Evolutionary conservation across 2,113 vertebrate genomes (phyloP).

Genomic region (Turnix velox): DNA sequence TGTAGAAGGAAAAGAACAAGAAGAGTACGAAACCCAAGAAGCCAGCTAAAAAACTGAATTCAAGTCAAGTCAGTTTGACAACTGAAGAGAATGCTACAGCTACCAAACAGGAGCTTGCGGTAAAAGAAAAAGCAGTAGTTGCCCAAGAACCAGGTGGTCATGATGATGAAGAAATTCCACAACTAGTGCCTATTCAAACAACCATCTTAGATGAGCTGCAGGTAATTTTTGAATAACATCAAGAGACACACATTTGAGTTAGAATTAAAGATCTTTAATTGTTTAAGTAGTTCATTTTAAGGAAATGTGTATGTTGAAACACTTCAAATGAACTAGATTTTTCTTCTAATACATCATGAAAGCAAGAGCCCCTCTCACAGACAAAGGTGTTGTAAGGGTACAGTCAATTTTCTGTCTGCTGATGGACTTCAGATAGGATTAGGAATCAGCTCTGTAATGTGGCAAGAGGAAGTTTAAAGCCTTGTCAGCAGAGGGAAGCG

Average conservation of each 20-base stretch:
- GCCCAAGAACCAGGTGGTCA: background rate
- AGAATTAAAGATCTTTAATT: background rate
- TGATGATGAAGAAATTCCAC: conserved; percentile 59
- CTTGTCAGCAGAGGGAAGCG: background rate
- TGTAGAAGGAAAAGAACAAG: background rate
- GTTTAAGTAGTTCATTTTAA: background rate
- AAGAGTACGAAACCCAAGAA: background rate
- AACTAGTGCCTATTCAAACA: conserved; percentile 60
- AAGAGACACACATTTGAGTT: background rate
- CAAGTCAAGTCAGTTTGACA: background rate
- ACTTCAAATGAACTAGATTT: background rate
- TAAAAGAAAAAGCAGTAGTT: background rate
- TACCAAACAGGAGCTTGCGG: background rate
- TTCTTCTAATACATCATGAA: background rate
- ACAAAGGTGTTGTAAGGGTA: background rate
- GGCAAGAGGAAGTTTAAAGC: background rate
- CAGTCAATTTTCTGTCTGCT: background rate
- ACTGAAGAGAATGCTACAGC: background rate
- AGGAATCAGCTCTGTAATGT: no score
- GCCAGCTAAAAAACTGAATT: background rate
- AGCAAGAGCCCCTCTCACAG: background rate
- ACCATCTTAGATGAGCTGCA: background rate
- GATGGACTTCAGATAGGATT: background rate
- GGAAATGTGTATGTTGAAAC: background rate
- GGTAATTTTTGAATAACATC: background rate